Conservation (phyloP, 2,113 vertebrate species). For the Nesospiza acunhae region DNA sequence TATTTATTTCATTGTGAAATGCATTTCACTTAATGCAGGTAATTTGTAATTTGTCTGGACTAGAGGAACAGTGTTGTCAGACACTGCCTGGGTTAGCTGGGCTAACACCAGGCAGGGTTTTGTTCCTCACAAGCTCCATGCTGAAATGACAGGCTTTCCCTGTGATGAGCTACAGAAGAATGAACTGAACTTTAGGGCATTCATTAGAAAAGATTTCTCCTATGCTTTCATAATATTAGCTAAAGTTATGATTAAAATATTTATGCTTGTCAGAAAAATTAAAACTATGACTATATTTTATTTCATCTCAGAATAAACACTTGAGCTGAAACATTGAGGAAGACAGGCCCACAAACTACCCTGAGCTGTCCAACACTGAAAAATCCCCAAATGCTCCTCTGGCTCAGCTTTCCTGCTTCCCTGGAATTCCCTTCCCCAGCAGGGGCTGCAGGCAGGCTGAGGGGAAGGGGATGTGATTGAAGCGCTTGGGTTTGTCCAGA, state of each 20-base stretch:
- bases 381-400: background rate
- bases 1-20: background rate
- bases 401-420: background rate
- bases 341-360: background rate
- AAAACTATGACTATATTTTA: background rate
- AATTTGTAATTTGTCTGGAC: background rate
- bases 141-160: background rate
- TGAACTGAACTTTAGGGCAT: background rate
- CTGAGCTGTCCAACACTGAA: background rate
- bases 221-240: background rate
- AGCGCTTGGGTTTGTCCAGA: background rate
- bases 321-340: background rate
- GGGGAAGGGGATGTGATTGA: background rate
- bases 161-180: background rate
- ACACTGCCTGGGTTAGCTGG: background rate
- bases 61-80: background rate
- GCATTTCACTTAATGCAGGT: background rate
- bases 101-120: background rate
- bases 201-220: background rate
- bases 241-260: background rate
- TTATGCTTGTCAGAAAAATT: background rate
- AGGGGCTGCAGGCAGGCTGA: background rate
- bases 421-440: background rate
- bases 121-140: background rate
- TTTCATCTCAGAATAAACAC: background rate